These are phyloP conservation scores for Junco hyemalis DNA, from an alignment of 2,113 vertebrate genomes.

Conservation along the genomic window DNA sequence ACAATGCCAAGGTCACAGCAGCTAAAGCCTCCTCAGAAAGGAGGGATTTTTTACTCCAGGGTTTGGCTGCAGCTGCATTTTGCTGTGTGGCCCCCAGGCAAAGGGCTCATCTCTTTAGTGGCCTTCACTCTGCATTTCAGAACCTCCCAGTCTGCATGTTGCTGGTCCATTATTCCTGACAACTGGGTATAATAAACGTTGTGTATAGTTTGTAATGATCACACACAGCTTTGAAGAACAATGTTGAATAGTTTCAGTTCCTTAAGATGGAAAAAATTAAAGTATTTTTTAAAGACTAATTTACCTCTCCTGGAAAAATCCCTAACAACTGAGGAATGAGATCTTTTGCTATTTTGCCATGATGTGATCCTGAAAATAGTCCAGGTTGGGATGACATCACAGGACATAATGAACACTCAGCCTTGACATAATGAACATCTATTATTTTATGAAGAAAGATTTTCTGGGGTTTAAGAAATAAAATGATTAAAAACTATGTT, in stretches of 20 bases:
- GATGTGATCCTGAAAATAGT: conserved; percentile 36
- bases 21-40: neutral
- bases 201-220: neutral
- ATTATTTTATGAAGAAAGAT: conserved; percentile 45
- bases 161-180: neutral
- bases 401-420: conserved; percentile 36
- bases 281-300: neutral
- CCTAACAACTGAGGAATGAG: neutral
- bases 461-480: conserved; percentile 51
- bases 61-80: neutral
- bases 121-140: neutral
- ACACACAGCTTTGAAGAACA: neutral
- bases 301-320: neutral
- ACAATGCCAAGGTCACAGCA: neutral
- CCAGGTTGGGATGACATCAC: conserved; percentile 31
- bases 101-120: neutral
- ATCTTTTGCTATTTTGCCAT: neutral
- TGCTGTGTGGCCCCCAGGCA: neutral
- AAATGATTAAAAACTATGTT: conserved; percentile 58
- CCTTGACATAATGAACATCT: conserved; percentile 22
- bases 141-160: neutral
- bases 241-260: neutral
- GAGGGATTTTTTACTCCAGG: neutral
- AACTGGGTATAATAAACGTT: neutral
- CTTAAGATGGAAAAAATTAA: neutral